Evolutionary conservation across 1,140 invertebrate species (phyloP), one percentile per base, ranked within the genome.

Genomic region (Mamestra configurata): DNA sequence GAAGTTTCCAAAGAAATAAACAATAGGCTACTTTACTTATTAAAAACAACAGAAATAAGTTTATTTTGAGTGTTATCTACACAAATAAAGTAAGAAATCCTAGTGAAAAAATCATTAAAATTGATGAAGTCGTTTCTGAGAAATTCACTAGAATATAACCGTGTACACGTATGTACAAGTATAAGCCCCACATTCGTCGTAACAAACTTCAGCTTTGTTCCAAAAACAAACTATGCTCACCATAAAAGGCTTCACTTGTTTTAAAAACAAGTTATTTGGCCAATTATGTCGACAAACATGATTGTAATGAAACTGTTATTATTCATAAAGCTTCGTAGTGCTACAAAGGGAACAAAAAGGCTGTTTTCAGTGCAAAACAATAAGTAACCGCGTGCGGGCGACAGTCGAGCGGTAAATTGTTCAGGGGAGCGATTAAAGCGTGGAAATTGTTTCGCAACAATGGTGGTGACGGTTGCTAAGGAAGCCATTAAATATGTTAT

Each of bases 381-480:
- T 82, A 82, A 81, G 80, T 73, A 80, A 78, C 70, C 75, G 81
- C 59, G 82, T 82, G 80, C 79, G 72, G 71, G 68, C 76, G 85
- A 85, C 83, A 85, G 59, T 80, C 73, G 72, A 78, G 64, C 79
- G 77, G 79, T 66, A 85, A 85, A 86, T 82, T 86, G 83, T 82
- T 84, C 79, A 85, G 82, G 79, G 85, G 85, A 85, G 81, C 84
- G 81, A 83, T 84, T 85, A 85, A 84, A 84, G 55, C 79, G 68
- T 82, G 78, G 77, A 85, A 85, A 86, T 84, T 88, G 82, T 85
- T 84, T 79, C 79, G 79, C 72, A 82, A 86, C 87, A 88, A 88
- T 82, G 77, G 75, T 46, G 79, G 80, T 77, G 55, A 83, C 85
- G 75, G 82, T 82, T 75, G 79, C 73, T 79, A 80, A 82, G 81